A percentile compares a stretch with the other conserved stretches of the same genome.
phyloP scores from a whole-genome alignment of 2,797 vertebrate genomes.

The Bradypus variegatus region DNA sequence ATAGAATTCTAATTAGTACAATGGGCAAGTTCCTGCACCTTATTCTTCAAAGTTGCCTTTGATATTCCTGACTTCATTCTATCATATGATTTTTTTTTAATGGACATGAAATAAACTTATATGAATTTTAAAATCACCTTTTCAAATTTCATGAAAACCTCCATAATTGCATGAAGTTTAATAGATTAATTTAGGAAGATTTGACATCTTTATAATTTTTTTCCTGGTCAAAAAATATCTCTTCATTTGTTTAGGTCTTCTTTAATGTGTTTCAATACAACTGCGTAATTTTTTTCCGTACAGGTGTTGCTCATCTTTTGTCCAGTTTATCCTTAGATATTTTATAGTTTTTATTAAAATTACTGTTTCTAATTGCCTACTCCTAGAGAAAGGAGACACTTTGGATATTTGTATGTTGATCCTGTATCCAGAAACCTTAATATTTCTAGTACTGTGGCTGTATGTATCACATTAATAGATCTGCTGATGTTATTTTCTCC shows the following conservation, averaged over 20 bases:
- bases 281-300: neutral
- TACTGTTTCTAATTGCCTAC: neutral
- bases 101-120: neutral
- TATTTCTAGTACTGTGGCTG: neutral
- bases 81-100: neutral
- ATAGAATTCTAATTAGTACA: neutral
- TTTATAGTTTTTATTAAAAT: slow-evolving; percentile 15
- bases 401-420: slow-evolving; percentile 8
- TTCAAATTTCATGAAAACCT: slow-evolving; percentile 10
- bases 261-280: neutral
- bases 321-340: neutral
- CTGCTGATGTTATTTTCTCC: neutral
- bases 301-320: neutral
- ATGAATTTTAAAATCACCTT: neutral
- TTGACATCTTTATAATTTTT: neutral
- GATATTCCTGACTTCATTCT: neutral
- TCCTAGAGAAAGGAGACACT: neutral
- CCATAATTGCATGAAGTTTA: neutral
- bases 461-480: neutral
- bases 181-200: neutral
- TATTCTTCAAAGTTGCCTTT: neutral
- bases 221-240: neutral
- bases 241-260: neutral
- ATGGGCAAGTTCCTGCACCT: neutral
- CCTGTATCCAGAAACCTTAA: neutral